Evolutionary conservation across 2,797 vertebrate species (phyloP).

Genomic region (Enteromius trimaculatus): DNA sequence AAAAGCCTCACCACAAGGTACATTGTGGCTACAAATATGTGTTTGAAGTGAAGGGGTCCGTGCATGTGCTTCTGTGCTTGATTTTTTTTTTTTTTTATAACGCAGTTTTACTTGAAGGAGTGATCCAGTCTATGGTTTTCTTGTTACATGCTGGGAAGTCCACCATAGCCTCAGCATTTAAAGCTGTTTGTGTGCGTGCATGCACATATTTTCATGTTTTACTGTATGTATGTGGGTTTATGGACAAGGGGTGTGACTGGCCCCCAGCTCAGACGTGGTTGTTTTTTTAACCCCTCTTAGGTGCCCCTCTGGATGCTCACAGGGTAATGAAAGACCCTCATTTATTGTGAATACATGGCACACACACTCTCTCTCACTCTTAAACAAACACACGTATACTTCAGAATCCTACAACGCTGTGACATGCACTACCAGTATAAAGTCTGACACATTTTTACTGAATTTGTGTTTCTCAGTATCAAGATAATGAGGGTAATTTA

Average conservation of each 20-base stretch:
- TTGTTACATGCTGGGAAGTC: slow-evolving; percentile 24
- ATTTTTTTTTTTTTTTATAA: slow-evolving; percentile 32
- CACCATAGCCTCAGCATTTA: background rate
- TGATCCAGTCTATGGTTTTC: slow-evolving; percentile 33
- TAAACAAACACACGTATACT: slow-evolving; percentile 35
- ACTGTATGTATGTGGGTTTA: slow-evolving; percentile 38
- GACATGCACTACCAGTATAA: background rate
- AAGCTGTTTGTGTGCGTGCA: slow-evolving; percentile 17
- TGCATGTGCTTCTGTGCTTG: background rate
- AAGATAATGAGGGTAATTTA: background rate
- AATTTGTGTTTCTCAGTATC: background rate
- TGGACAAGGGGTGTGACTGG: slow-evolving; percentile 12
- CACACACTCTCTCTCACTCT: slow-evolving; percentile 17
- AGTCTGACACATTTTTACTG: background rate
- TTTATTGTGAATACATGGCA: slow-evolving; percentile 37
- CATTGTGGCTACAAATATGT: slow-evolving; percentile 33
- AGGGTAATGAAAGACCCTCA: slow-evolving; percentile 46
- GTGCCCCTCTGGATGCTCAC: slow-evolving; percentile 36
- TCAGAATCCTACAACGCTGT: background rate
- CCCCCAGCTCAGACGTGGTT: slow-evolving; percentile 15
- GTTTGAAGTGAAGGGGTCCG: slow-evolving; percentile 12
- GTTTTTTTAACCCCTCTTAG: slow-evolving; percentile 44
- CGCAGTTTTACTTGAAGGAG: slow-evolving; percentile 43
- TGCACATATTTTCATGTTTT: slow-evolving; percentile 15
- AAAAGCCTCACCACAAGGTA: slow-evolving; percentile 34